Conservation (phyloP, 1,140 invertebrate genomes). For the Apis florea region DNA sequence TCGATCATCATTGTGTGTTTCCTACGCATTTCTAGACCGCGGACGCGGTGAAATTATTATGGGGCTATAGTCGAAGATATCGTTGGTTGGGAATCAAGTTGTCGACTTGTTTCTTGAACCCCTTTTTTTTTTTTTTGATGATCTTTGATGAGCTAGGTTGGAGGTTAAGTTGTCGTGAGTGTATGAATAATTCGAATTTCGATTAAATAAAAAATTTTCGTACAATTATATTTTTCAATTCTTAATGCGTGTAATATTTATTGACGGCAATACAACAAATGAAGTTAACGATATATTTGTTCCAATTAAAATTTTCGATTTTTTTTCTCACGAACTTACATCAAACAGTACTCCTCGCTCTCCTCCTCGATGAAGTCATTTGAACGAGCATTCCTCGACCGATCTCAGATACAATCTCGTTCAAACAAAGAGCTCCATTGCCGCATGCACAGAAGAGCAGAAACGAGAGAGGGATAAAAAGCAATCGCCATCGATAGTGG, state of each 20-base stretch:
- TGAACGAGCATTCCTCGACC: not conserved
- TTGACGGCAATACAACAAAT: too few species aligned
- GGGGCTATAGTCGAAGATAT: not conserved
- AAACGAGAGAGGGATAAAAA: slow-evolving; percentile 1
- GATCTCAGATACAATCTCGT: not conserved
- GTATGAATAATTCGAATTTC: not conserved
- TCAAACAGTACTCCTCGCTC: not conserved
- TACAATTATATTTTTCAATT: too few species aligned
- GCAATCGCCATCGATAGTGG: slow-evolving; percentile 33
- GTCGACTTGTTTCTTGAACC: not conserved
- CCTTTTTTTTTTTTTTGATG: not conserved
- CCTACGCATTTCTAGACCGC: slow-evolving; percentile 38
- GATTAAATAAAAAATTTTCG: too few species aligned
- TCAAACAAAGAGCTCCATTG: not conserved
- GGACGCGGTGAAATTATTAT: slow-evolving; percentile 41
- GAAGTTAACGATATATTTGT: too few species aligned
- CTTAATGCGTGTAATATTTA: too few species aligned
- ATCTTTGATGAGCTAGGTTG: too few species aligned
- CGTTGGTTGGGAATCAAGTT: not conserved
- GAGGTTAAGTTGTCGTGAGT: not conserved
- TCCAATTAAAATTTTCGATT: too few species aligned
- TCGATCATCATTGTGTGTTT: slow-evolving; percentile 50
- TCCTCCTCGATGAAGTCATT: slow-evolving; percentile 7
- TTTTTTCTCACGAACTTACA: too few species aligned
- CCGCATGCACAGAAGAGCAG: not conserved